Evolutionary conservation across 2,888 invertebrate genomes (phyloP).

Genomic region (Hydrotaea diabolus): DNA sequence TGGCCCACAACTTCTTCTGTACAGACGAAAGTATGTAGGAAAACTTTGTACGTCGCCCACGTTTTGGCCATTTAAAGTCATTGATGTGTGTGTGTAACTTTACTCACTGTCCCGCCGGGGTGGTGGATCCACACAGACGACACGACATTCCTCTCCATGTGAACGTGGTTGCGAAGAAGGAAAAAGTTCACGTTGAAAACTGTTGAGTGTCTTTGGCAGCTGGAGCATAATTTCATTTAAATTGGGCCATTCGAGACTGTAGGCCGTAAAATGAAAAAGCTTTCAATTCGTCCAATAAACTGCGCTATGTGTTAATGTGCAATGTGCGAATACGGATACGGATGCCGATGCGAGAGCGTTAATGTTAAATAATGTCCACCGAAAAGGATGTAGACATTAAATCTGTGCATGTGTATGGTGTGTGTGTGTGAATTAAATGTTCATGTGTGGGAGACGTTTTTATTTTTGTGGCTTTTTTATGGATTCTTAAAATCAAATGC

Average conservation of each 20-base stretch:
- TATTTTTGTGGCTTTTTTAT: constrained; percentile 49
- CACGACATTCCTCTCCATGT: neutral
- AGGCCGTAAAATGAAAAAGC: constrained; percentile 64
- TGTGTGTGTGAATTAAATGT: neutral
- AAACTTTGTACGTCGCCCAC: constrained; percentile 52
- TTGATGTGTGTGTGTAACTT: constrained; percentile 60
- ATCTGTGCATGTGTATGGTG: constrained; percentile 24
- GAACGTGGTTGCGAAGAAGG: neutral
- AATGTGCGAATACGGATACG: constrained; percentile 23
- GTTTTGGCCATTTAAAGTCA: constrained; percentile 61
- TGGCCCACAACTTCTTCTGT: constrained; percentile 44
- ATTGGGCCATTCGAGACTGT: constrained; percentile 61
- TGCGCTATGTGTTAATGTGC: constrained; percentile 53
- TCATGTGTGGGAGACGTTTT: constrained; percentile 15
- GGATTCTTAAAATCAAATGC: constrained; percentile 31
- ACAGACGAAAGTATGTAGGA: neutral
- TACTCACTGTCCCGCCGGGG: constrained; percentile 44
- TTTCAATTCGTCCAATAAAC: constrained; percentile 65
- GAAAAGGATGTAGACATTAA: constrained; percentile 37
- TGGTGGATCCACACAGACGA: constrained; percentile 23
- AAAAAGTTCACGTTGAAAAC: constrained; percentile 43
- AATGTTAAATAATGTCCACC: constrained; percentile 26
- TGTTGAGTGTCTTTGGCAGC: constrained; percentile 54
- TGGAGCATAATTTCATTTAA: constrained; percentile 63
- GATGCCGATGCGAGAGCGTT: neutral